Evolutionary conservation across 1,140 invertebrate species (phyloP).

Genomic region (Atta texana): DNA sequence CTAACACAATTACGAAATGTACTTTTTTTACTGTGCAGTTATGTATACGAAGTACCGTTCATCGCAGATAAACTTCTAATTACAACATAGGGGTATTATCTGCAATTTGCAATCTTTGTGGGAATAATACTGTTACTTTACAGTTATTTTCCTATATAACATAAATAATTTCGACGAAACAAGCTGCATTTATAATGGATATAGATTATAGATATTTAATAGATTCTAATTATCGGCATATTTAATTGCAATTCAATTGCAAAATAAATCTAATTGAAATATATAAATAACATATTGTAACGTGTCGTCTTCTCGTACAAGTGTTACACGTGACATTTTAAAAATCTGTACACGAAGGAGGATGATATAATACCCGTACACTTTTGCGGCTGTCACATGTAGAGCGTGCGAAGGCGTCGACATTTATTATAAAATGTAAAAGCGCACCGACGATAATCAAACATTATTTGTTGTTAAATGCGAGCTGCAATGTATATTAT

Average conservation of each 20-base stretch:
- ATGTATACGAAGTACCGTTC: constrained; percentile 27
- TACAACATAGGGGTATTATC: constrained; percentile 22
- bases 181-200: background rate
- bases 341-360: background rate
- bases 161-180: background rate
- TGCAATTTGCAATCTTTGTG: background rate
- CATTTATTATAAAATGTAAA: background rate
- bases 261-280: background rate
- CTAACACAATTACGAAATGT: no score
- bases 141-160: background rate
- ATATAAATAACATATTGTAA: background rate
- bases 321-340: background rate
- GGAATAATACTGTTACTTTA: constrained; percentile 16
- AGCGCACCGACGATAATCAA: background rate
- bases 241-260: background rate
- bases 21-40: no score
- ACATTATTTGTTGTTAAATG: background rate
- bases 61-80: constrained; percentile 36
- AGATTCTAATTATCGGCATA: background rate
- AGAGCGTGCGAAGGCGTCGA: background rate
- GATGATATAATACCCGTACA: constrained; percentile 12
- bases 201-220: background rate
- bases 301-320: constrained; percentile 2
- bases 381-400: background rate
- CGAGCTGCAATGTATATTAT: background rate